Percentiles rank a stretch among this genome's conserved stretches.
Evolutionary conservation across 2,888 invertebrate species (phyloP).

Genomic region (Eupelmus urozonus): DNA sequence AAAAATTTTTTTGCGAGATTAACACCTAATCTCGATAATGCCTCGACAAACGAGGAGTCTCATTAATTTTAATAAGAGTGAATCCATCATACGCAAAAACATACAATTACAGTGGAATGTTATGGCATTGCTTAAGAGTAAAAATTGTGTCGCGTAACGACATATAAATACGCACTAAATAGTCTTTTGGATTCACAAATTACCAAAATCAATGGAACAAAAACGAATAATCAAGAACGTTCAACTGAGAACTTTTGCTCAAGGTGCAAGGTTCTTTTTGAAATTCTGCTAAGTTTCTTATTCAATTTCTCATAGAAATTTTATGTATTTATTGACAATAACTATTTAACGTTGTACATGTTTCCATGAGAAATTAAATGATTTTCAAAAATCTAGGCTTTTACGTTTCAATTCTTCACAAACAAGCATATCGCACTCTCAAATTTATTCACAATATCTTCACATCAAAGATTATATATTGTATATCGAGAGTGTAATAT

Average conservation of each 20-base stretch:
- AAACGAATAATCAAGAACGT: constrained; percentile 35
- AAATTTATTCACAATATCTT: constrained; percentile 22
- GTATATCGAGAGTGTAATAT: constrained; percentile 32
- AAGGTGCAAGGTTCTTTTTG: constrained; percentile 21
- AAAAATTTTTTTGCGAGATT: constrained; percentile 19
- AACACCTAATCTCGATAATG: constrained; percentile 40
- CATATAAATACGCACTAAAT: constrained; percentile 67
- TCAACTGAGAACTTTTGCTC: constrained; percentile 24
- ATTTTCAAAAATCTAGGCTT: constrained; percentile 26
- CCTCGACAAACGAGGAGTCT: constrained; percentile 42
- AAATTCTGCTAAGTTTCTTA: constrained; percentile 13
- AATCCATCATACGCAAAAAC: constrained; percentile 67
- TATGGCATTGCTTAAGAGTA: constrained; percentile 71
- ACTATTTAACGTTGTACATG: constrained; percentile 1
- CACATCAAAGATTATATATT: constrained; percentile 14
- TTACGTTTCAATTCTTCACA: constrained; percentile 38
- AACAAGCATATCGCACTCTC: constrained; percentile 45
- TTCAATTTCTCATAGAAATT: constrained; percentile 43
- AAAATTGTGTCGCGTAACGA: constrained; percentile 33
- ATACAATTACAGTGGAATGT: constrained; percentile 64
- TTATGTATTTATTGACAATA: constrained; percentile 7
- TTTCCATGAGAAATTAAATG: constrained; percentile 39
- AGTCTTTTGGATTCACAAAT: constrained; percentile 73
- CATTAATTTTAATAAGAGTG: constrained; percentile 76
- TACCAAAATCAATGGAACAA: constrained; percentile 72